Evolutionary conservation across 2,797 vertebrate species (phyloP), one percentile per base, ranked within the genome.

Genomic region (Sylvilagus floridanus): DNA sequence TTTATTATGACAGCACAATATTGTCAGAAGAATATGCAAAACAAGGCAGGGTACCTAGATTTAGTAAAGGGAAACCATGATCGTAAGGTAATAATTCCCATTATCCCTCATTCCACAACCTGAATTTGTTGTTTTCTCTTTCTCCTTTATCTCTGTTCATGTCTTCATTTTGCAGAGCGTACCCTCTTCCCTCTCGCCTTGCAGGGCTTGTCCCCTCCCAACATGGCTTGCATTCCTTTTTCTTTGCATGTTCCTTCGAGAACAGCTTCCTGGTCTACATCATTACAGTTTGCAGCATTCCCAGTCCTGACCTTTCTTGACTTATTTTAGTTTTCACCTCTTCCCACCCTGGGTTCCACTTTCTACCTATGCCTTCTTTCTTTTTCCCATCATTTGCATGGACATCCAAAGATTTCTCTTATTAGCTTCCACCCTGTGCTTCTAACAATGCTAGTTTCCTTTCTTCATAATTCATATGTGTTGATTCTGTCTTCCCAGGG

Each of bases 351-450:
- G 8, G 82, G 2, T 35, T 83, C 66, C 65, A 69, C 75, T 50
- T 82, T 71, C 93, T 47, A 78, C 17, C 21, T 69, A 54, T 28
- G 71, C 17, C 60, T 75, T 94, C 72, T 90, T 79, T 86, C 69
- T 73, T 69, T 73, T 32, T n/a, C 35, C 28, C 77, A 68, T 71
- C 14, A 5, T 73, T 93, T 90, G 60, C 86, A 50, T 92, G 88
- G 68, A 86, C 71, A 86, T 65, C 47, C 88, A 86, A 76, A 71
- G 5, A 71, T n/a, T 88, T 96, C 57, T 72, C 85, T 90, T 72
- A 35, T 16, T 87, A 77, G 68, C 88, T 90, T 89, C 35, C 85
- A 60, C 52, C 93, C 73, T 89, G 89, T 95, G n/a, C 32, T 93
- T 91, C 71, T 82, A 86, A 65, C 65, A 16, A 52, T 7, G 32